Conservation (phyloP, 37 sponge, comb jelly and placozoan species). For the Ephydatia muelleri region DNA sequence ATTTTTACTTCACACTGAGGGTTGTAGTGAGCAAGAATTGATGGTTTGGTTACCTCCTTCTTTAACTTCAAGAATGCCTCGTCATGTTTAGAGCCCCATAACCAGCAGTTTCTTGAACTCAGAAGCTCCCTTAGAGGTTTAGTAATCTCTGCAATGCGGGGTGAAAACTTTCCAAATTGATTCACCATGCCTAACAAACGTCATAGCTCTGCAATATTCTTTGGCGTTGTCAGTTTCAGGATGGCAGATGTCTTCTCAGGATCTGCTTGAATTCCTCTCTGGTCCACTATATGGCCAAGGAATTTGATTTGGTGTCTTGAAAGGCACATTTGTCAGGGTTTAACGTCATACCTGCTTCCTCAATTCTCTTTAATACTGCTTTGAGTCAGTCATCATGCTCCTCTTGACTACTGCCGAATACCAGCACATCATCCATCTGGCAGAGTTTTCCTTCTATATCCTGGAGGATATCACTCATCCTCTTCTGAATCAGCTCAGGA, state of each 20-base stretch:
- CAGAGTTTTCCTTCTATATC: conserved; percentile 59
- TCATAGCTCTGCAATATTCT: background rate
- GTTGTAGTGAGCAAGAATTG: background rate
- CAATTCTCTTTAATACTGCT: background rate
- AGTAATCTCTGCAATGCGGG: conserved; percentile 8
- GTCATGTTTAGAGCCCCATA: conserved; percentile 48
- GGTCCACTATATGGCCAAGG: conserved; percentile 40
- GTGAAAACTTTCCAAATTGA: conserved; percentile 14
- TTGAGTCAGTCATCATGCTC: conserved; percentile 19
- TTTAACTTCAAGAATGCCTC: conserved; percentile 36
- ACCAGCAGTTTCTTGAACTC: conserved; percentile 31
- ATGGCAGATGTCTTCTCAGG: conserved; percentile 44
- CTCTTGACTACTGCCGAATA: conserved; percentile 20
- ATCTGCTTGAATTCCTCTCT: conserved; percentile 30
- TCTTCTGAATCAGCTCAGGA: conserved; percentile 59
- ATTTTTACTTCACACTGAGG: background rate
- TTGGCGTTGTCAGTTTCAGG: conserved; percentile 29
- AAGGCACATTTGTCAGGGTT: conserved; percentile 25
- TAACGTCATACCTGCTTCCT: conserved; percentile 15
- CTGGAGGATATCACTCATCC: conserved; percentile 30
- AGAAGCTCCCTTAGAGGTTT: conserved; percentile 45
- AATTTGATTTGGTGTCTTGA: background rate
- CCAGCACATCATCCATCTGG: conserved; percentile 39
- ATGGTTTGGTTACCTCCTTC: conserved; percentile 16
- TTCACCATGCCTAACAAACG: conserved; percentile 28